Evolutionary conservation across 1,140 invertebrate species (phyloP).

Genomic region (Coelopa frigida): DNA sequence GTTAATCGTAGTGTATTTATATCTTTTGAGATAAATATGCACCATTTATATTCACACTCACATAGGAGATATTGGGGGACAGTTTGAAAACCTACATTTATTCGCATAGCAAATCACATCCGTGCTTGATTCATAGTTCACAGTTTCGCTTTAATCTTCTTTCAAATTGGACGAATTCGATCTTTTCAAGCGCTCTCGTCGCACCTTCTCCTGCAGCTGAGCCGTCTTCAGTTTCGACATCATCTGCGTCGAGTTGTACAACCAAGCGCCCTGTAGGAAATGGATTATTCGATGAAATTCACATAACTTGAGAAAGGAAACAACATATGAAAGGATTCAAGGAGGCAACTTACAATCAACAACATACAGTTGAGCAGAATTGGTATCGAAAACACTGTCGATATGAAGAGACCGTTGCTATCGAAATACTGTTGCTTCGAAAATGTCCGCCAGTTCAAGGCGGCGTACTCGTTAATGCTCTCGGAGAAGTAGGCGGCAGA

Average conservation of each 20-base stretch:
- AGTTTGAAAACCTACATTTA: too few relatives aligned
- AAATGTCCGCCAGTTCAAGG: constrained; percentile 76
- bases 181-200: constrained; percentile 16
- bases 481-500: constrained; percentile 80
- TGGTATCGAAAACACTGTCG: constrained; percentile 82
- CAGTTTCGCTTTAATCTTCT: too few relatives aligned
- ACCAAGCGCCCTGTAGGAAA: constrained; percentile 66
- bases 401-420: constrained; percentile 86
- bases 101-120: too few relatives aligned
- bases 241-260: constrained; percentile 77
- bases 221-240: constrained; percentile 75
- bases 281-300: too few relatives aligned
- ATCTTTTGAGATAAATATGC: too few relatives aligned
- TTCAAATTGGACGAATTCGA: too few relatives aligned
- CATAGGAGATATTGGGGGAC: too few relatives aligned
- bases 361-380: constrained; percentile 86
- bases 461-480: constrained; percentile 78
- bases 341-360: constrained; percentile 77
- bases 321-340: too few relatives aligned
- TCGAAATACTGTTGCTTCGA: constrained; percentile 90
- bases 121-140: too few relatives aligned
- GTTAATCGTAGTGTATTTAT: too few relatives aligned
- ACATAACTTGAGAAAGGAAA: too few relatives aligned
- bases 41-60: too few relatives aligned
- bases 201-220: constrained; percentile 56